These are phyloP conservation scores for Lamprotornis superbus DNA, from an alignment of 2,113 vertebrate genomes.

Conservation along the genomic window DNA sequence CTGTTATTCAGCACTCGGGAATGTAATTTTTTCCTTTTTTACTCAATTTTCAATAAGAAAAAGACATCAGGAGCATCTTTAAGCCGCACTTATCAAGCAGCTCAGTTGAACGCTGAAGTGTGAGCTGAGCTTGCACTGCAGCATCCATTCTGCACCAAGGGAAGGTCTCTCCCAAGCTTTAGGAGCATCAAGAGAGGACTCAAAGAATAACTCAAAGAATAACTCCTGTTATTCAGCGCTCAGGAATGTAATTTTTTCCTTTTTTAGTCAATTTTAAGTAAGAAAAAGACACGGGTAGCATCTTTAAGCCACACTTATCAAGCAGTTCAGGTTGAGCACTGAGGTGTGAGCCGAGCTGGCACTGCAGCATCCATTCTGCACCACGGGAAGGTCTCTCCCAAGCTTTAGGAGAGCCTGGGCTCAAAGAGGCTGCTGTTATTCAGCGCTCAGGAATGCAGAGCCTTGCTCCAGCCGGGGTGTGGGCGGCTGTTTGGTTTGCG, in stretches of 20 bases:
- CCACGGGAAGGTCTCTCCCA: neutral
- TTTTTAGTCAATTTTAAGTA: neutral
- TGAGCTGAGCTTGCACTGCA: neutral
- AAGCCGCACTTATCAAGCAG: neutral
- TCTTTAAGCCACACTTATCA: accelerated
- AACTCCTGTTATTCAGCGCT: conserved; percentile 63
- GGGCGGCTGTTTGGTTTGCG: conserved; percentile 79
- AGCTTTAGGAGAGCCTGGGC: neutral
- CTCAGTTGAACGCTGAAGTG: neutral
- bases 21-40: conserved; percentile 2
- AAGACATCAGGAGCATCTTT: neutral
- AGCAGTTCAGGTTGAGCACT: accelerated
- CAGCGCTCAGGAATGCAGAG: conserved; percentile 75
- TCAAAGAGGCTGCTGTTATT: conserved; percentile 54
- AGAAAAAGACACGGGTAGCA: neutral
- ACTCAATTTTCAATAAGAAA: neutral
- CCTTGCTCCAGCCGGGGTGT: conserved; percentile 70
- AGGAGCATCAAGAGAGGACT: neutral
- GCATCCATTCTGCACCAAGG: no score
- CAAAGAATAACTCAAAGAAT: neutral
- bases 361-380: neutral
- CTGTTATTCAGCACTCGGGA: conserved; percentile 72
- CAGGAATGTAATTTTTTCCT: conserved; percentile 62
- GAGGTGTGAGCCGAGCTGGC: neutral
- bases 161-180: neutral